Percentiles rank a stretch among this genome's conserved stretches.
phyloP scores from a whole-genome alignment of 2,113 vertebrate genomes.

The Aphyosemion australe region DNA sequence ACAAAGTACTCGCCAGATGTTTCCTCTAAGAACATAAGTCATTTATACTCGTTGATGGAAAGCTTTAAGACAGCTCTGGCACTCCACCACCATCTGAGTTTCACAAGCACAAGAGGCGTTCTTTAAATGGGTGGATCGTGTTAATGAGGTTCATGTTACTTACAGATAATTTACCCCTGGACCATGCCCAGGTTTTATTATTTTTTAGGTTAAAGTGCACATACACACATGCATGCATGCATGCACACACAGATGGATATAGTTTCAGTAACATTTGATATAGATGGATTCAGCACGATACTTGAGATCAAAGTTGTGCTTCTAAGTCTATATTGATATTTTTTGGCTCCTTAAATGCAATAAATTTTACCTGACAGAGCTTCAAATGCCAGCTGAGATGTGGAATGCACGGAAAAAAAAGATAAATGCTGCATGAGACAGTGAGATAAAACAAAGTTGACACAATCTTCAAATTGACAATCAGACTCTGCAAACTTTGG shows the following conservation, averaged over 20 bases:
- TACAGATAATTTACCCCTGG: constrained; percentile 47
- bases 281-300: constrained; percentile 30
- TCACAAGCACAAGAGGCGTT: constrained; percentile 12
- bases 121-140: constrained; percentile 35
- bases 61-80: constrained; percentile 31
- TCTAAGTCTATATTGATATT: constrained; percentile 52
- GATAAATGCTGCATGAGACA: constrained; percentile 6
- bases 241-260: constrained; percentile 47
- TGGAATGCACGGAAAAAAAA: constrained; percentile 21
- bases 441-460: constrained; percentile 8
- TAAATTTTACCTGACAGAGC: constrained; percentile 41
- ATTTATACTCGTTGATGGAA: constrained; percentile 49
- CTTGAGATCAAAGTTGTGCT: constrained; percentile 56
- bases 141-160: constrained; percentile 59
- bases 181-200: neutral
- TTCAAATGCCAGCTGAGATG: constrained; percentile 31
- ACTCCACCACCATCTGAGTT: constrained; percentile 26
- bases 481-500: neutral
- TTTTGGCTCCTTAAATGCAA: constrained; percentile 36
- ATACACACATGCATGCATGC: too few species aligned
- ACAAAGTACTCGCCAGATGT: constrained; percentile 50
- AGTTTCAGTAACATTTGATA: constrained; percentile 53
- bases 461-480: constrained; percentile 9
- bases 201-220: constrained; percentile 13
- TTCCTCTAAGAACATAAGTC: constrained; percentile 55